Evolutionary conservation across 2,113 vertebrate species (phyloP).

Genomic region (Nothobranchius furzeri): DNA sequence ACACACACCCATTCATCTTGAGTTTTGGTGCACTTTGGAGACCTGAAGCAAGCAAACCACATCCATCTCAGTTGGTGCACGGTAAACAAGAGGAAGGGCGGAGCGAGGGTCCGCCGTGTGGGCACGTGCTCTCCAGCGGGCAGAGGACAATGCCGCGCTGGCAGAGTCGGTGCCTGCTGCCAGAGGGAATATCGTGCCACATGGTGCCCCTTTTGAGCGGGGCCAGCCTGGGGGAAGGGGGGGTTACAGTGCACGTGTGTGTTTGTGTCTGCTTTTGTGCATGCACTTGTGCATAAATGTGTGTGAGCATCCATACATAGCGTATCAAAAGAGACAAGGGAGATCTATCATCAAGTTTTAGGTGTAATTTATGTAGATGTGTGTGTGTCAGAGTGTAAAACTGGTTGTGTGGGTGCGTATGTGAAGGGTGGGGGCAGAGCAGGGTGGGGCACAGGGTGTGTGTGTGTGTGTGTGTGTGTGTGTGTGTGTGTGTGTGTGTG

Average conservation of each 20-base stretch:
- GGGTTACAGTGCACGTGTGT: slow-evolving; percentile 50
- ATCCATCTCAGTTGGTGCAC: slow-evolving; percentile 58
- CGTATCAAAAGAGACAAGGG: slow-evolving; percentile 19
- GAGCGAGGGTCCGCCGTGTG: slow-evolving; percentile 43
- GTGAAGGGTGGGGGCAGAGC: slow-evolving; percentile 36
- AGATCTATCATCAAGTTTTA: slow-evolving; percentile 45
- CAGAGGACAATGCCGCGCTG: slow-evolving; percentile 79
- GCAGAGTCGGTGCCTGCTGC: slow-evolving; percentile 73
- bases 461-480: slow-evolving; percentile 30
- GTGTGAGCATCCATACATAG: slow-evolving; percentile 9
- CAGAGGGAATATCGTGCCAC: slow-evolving; percentile 81
- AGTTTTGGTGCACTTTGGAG: slow-evolving; percentile 57
- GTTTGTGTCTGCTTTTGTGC: slow-evolving; percentile 42
- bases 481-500: slow-evolving; percentile 42
- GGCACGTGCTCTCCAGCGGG: slow-evolving; percentile 72
- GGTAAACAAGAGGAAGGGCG: slow-evolving; percentile 52
- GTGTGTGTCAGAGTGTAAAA: slow-evolving; percentile 46
- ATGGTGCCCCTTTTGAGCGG: slow-evolving; percentile 81
- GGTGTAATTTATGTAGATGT: slow-evolving; percentile 58
- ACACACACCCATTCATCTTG: slow-evolving; percentile 65
- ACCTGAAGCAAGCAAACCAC: slow-evolving; percentile 46
- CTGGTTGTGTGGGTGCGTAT: slow-evolving; percentile 32
- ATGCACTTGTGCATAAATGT: slow-evolving; percentile 8
- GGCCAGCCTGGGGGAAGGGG: slow-evolving; percentile 68
- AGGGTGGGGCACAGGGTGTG: slow-evolving; percentile 46